Percentiles rank a stretch among this genome's conserved stretches.
phyloP scores from a whole-genome alignment of 2,888 invertebrate species.

The Iphiclides podalirius region DNA sequence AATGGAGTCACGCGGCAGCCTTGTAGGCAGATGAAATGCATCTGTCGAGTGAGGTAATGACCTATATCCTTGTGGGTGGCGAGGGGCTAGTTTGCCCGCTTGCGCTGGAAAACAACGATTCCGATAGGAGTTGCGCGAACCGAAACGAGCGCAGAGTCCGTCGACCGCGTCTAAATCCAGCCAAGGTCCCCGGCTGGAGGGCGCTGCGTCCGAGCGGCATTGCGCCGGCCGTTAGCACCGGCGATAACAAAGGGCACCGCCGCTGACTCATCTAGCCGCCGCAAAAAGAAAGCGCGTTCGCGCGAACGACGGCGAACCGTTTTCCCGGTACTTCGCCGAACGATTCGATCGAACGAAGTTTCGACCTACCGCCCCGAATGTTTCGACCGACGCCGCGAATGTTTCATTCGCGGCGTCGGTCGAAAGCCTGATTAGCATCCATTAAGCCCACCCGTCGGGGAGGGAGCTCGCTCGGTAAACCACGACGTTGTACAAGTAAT shows the following conservation, averaged over 20 bases:
- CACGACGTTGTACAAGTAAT: conserved; percentile 43
- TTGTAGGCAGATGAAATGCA: too few species aligned
- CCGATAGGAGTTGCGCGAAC: background rate
- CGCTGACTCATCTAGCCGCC: conserved; percentile 51
- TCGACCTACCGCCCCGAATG: too few species aligned
- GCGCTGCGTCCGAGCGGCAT: conserved; percentile 64
- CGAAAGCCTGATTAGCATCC: conserved; percentile 36
- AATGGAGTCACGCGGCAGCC: too few species aligned
- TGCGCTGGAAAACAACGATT: background rate
- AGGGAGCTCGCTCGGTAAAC: conserved; percentile 35
- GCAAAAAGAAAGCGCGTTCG: conserved; percentile 17
- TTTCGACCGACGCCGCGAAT: conserved; percentile 22
- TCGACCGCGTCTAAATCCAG: conserved; percentile 76
- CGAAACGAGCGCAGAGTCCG: conserved; percentile 50
- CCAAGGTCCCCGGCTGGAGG: conserved; percentile 77
- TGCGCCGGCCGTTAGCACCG: conserved; percentile 73
- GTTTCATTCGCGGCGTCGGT: conserved; percentile 37
- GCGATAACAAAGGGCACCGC: conserved; percentile 72
- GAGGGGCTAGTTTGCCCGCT: too few species aligned
- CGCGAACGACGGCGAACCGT: too few species aligned
- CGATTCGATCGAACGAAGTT: too few species aligned
- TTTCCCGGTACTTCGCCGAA: too few species aligned
- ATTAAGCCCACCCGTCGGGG: conserved; percentile 64
- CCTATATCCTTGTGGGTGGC: too few species aligned
- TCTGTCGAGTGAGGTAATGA: too few species aligned